Base-by-base conservation (phyloP, 2,888 invertebrate species). In the Meliscaeva auricollis region DNA sequence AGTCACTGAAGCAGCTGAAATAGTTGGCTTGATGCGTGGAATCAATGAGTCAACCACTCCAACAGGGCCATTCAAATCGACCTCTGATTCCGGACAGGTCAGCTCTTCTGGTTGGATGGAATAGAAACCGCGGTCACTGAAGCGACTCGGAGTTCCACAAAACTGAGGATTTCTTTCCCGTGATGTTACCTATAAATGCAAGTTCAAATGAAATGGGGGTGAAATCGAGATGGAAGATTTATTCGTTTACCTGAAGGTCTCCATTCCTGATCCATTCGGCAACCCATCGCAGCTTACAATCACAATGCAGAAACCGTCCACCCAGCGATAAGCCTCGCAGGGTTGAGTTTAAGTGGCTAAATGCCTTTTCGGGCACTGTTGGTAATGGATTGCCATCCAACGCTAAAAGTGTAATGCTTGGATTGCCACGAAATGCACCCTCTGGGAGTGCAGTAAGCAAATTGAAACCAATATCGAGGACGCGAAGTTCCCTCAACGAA, bases 381-480 rank as follows among this genome's bases (percentile, higher is more conserved):
- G 96, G 94, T 88, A 98, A 91, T 2, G 98, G 98, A 92, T 98
- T 98, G 58, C 98, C 98, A 90, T 98, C 98, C 88, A 98, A 93
- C 9, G 98, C 98, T 81, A 98, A 91, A 69, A 98, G 93, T 0
- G 98, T 98, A 87, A 98, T 95, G 30, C 96, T 95, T 0, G 96
- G 96, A 92, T 97, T 97, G 73, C 95, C 96, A 80, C 94, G 92
- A 90, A 98, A 98, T 1, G 97, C 96, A 79, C 96, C 94, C 62
- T 94, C 93, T 9, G 98, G 97, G 88, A 98, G 92, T 89, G 95
- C 95, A 56, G 96, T 96, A 87, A 98, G 93, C 88, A 97, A 94
- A 93, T 98, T 98, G 92, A 98, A 98, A 62, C 98, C 98, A 87
- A 98, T 96, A 91, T 98, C 98, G 87, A 98, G 93, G 9, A 98